Evolutionary conservation across 2,113 vertebrate species (phyloP).

Genomic region (Empidonax alnorum): DNA sequence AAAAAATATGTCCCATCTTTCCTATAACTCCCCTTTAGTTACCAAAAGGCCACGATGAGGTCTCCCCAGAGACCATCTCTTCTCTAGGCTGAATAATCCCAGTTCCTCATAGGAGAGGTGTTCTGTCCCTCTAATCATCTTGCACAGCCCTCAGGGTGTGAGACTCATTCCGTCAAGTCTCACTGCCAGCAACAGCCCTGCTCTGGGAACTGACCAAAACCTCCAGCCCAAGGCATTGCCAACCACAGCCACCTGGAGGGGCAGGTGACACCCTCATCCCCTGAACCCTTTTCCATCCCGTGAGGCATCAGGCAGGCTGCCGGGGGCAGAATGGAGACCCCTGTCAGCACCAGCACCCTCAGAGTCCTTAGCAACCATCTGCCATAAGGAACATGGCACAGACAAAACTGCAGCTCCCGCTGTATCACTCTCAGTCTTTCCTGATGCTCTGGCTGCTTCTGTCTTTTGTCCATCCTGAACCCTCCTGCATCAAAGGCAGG

Average conservation of each 20-base stretch:
- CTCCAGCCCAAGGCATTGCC: neutral
- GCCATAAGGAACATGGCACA: neutral
- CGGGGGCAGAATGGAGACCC: neutral
- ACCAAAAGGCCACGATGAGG: neutral
- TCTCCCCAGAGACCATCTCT: neutral
- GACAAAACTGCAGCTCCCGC: neutral
- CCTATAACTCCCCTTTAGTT: neutral
- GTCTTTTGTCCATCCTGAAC: neutral
- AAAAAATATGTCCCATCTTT: neutral
- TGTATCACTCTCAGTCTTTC: neutral
- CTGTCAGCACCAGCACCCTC: neutral
- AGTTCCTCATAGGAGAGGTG: neutral
- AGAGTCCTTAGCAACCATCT: neutral
- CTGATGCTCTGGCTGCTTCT: neutral
- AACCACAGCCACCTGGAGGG: neutral
- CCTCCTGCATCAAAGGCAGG: neutral
- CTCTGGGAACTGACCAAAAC: neutral
- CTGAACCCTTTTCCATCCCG: neutral
- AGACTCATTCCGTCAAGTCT: neutral
- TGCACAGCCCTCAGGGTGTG: neutral
- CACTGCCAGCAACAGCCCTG: neutral
- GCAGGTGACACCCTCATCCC: no score
- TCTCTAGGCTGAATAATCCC: neutral
- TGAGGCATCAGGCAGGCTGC: neutral
- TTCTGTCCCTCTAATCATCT: neutral